These are phyloP conservation scores for Kryptopterus vitreolus DNA, from an alignment of 2,797 vertebrate genomes.

Conservation along the genomic window DNA sequence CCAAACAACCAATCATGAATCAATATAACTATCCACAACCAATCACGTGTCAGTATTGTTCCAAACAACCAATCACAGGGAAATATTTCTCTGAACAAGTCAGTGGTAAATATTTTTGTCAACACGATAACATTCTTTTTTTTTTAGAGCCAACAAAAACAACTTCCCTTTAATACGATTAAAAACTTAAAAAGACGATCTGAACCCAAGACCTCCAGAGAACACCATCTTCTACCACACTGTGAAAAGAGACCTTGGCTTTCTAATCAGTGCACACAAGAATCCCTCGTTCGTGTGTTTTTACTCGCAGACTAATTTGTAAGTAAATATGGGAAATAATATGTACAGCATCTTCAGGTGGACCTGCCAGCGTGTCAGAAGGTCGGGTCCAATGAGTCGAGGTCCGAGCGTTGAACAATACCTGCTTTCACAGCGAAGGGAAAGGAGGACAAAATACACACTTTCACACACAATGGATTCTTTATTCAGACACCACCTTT, in stretches of 20 bases:
- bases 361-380: neutral
- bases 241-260: neutral
- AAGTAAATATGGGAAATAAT: neutral
- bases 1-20: no score
- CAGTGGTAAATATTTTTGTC: no score
- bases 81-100: no score
- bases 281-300: neutral
- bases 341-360: neutral
- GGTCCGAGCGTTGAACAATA: conserved; percentile 11
- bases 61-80: no score
- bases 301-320: neutral
- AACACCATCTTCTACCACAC: no score
- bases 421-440: conserved; percentile 26
- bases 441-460: conserved; percentile 13
- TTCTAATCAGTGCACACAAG: neutral
- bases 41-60: neutral
- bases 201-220: neutral
- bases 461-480: conserved; percentile 33
- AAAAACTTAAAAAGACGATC: no score
- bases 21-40: neutral
- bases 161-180: no score
- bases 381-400: no score
- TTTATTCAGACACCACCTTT: conserved; percentile 30
- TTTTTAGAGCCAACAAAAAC: no score
- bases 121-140: no score